Percentiles rank a stretch among this genome's conserved stretches.
These are phyloP conservation scores for Drosophila recens DNA, from an alignment of 2,888 invertebrate species.

Conservation along the genomic window DNA sequence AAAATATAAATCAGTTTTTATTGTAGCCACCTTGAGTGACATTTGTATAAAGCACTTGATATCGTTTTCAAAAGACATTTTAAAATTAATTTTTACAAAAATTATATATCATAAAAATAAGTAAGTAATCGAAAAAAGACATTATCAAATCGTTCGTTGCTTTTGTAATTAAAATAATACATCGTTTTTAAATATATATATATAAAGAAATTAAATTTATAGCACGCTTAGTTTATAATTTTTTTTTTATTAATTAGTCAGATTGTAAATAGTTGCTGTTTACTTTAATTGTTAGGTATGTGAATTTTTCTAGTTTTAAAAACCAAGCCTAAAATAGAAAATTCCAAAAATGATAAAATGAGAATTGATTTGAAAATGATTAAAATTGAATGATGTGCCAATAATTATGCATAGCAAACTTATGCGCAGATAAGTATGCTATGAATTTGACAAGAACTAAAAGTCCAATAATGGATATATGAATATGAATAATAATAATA, in stretches of 20 bases:
- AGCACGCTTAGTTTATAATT: conserved; percentile 50
- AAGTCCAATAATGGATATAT: conserved; percentile 23
- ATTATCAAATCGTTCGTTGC: conserved; percentile 60
- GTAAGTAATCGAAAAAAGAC: conserved; percentile 30
- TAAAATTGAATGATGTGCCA: conserved; percentile 26
- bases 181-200: conserved; percentile 29
- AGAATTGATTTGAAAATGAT: conserved; percentile 13
- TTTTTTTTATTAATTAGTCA: conserved; percentile 24
- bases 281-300: conserved; percentile 26
- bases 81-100: conserved; percentile 55
- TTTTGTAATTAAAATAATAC: conserved; percentile 35
- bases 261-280: conserved; percentile 29
- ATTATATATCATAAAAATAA: conserved; percentile 35
- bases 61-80: conserved; percentile 28
- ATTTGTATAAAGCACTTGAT: conserved; percentile 50
- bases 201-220: conserved; percentile 34
- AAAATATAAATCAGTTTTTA: conserved; percentile 60
- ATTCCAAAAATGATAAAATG: conserved; percentile 67
- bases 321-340: conserved; percentile 83
- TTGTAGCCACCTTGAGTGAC: conserved; percentile 52
- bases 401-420: conserved; percentile 45
- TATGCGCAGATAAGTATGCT: conserved; percentile 66
- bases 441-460: conserved; percentile 45
- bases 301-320: conserved; percentile 84
- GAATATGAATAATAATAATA: conserved; percentile 53